Conservation (phyloP, 2,113 vertebrate genomes). For the Notothenia rossii region DNA sequence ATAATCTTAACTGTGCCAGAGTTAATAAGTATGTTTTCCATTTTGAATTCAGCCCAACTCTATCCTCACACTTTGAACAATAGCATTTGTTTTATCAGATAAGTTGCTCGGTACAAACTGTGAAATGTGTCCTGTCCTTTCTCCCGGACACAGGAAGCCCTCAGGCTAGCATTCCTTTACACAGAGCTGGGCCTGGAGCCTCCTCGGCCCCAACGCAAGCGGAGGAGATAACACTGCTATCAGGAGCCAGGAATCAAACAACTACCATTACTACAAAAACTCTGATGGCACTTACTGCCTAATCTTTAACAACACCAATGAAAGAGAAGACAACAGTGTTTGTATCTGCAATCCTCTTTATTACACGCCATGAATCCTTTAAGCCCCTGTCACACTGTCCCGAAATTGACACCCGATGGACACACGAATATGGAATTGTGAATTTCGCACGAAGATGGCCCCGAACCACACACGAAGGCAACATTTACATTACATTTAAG, state of each 20-base stretch:
- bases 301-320: not conserved
- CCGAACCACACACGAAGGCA: too few relatives aligned
- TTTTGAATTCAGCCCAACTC: too few relatives aligned
- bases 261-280: not conserved
- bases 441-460: too few relatives aligned
- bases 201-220: constrained; percentile 40
- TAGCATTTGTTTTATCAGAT: not conserved
- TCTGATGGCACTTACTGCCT: not conserved
- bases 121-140: not conserved
- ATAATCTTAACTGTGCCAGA: too few relatives aligned
- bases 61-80: too few relatives aligned
- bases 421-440: too few relatives aligned
- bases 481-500: too few relatives aligned
- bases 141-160: constrained; percentile 86
- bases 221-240: constrained; percentile 38
- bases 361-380: not conserved
- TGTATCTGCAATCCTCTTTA: constrained; percentile 21
- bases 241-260: not conserved
- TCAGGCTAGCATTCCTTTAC: constrained; percentile 91
- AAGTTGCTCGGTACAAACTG: not conserved
- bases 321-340: constrained; percentile 8
- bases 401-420: too few relatives aligned
- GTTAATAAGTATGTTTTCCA: too few relatives aligned
- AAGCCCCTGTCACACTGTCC: too few relatives aligned
- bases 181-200: constrained; percentile 85